phyloP scores from a whole-genome alignment of 53 echinoderm and acorn worm genomes.

The Holothuria scabra region DNA sequence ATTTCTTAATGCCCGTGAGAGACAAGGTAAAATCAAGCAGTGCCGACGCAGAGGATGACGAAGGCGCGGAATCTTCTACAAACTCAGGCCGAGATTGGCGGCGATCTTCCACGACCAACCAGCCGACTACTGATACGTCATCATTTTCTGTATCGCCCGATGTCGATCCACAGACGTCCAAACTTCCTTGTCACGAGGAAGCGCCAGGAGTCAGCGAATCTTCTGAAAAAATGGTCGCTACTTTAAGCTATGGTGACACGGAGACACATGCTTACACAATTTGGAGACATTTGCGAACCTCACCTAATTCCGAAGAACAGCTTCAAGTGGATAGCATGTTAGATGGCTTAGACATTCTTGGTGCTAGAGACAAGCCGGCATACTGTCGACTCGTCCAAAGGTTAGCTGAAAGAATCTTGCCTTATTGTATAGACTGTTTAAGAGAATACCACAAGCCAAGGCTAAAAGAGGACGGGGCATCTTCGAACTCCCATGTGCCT shows the following conservation, averaged over 20 bases:
- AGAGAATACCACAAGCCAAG: conserved; percentile 43
- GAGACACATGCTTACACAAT: conserved; percentile 88
- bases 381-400: conserved; percentile 91
- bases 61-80: conserved; percentile 31
- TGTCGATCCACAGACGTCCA: conserved; percentile 32
- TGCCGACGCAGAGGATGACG: conserved; percentile 13
- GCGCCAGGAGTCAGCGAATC: conserved; percentile 26
- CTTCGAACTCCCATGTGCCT: conserved; percentile 64
- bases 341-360: conserved; percentile 87
- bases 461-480: conserved; percentile 22
- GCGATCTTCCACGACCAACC: conserved; percentile 24
- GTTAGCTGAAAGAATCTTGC: conserved; percentile 81
- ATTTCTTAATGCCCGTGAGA: conserved; percentile 40
- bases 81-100: conserved; percentile 37
- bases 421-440: conserved; percentile 76
- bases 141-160: conserved; percentile 45
- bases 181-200: conserved; percentile 50
- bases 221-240: conserved; percentile 76
- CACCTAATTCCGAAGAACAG: conserved; percentile 81
- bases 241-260: conserved; percentile 78
- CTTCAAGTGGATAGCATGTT: conserved; percentile 68
- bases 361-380: conserved; percentile 69
- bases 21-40: conserved; percentile 31
- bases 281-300: conserved; percentile 77
- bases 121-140: conserved; percentile 43